Conservation (phyloP, 2,797 vertebrate species). For the Enoplosus armatus region DNA sequence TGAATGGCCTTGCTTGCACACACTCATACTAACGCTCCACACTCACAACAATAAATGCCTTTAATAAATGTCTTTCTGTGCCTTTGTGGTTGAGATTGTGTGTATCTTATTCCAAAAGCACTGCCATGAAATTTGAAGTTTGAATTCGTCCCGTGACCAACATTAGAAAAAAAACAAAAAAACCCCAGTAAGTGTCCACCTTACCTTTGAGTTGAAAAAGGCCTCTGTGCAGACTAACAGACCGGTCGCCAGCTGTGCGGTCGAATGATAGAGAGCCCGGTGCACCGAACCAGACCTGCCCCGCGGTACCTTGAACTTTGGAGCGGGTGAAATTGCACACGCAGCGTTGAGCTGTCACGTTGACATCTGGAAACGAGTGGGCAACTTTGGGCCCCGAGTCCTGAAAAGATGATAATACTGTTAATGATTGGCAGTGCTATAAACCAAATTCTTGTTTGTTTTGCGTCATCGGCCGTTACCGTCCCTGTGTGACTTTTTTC, state of each 20-base stretch:
- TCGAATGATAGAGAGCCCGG: constrained; percentile 43
- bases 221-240: constrained; percentile 22
- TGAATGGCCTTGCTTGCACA: not conserved
- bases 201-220: constrained; percentile 54
- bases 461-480: not conserved
- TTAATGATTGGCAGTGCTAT: constrained; percentile 78
- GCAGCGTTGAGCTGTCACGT: constrained; percentile 72
- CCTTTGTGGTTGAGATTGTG: not conserved
- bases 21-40: not conserved
- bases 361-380: constrained; percentile 58
- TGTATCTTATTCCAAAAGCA: not conserved
- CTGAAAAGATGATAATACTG: constrained; percentile 39
- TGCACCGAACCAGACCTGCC: constrained; percentile 6
- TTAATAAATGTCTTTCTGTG: not conserved
- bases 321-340: constrained; percentile 72
- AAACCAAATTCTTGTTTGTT: not conserved
- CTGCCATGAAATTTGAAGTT: not conserved
- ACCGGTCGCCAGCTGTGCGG: constrained; percentile 4
- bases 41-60: not conserved
- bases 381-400: constrained; percentile 49
- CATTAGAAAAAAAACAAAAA: not conserved
- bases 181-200: not conserved
- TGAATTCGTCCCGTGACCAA: not conserved
- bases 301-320: constrained; percentile 77
- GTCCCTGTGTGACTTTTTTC: not conserved